Base-by-base conservation (phyloP, 2,888 invertebrate species). In the Troides oblongomaculatus region DNA sequence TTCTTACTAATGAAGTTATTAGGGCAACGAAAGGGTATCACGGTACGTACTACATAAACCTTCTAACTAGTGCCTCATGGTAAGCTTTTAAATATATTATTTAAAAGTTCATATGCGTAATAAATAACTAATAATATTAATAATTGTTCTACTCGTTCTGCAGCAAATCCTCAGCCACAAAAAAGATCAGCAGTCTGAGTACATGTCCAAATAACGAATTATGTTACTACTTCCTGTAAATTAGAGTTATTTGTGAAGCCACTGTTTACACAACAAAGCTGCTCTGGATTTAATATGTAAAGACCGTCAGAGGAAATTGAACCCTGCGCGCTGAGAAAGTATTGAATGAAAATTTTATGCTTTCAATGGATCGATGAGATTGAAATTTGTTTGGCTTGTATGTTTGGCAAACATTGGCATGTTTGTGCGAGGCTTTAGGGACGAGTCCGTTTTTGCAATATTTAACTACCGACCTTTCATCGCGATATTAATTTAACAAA, bases 171-270 rank as follows among this genome's bases (percentile, higher is more conserved):
- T 61, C 56, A 65, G 76, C 74, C 39, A 39, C 39, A 10, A 80
- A 83, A 72, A 66, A 21, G 72, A 67, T 63, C 74, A 75, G 75
- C 68, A 73, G 67, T 60, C 73, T 84, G 84, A 88, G 81, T 78
- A 79, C 76, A 76, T 74, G 30, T 39, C 57, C 81, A 87, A 85
- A 89, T 83, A 86, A 69, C 70, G 83, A 81, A 76, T 88, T 79
- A 84, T 81, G 84, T 86, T 89, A 86, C 89, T 82, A 79, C 88
- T 84, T 88, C 88, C 87, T 84, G 81, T 84, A 87, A 85, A 85
- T 87, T 85, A 84, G 80, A 70, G 62, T 65, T 79, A 77, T 85
- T 85, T 83, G 78, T 74, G 64, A 64, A 64, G 73, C 68, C 75
- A 75, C 72, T 78, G 78, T 79, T 77, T 78, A 75, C 70, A 70